These are phyloP conservation scores for Ormia ochracea DNA, from an alignment of 2,888 invertebrate genomes.

Conservation along the genomic window DNA sequence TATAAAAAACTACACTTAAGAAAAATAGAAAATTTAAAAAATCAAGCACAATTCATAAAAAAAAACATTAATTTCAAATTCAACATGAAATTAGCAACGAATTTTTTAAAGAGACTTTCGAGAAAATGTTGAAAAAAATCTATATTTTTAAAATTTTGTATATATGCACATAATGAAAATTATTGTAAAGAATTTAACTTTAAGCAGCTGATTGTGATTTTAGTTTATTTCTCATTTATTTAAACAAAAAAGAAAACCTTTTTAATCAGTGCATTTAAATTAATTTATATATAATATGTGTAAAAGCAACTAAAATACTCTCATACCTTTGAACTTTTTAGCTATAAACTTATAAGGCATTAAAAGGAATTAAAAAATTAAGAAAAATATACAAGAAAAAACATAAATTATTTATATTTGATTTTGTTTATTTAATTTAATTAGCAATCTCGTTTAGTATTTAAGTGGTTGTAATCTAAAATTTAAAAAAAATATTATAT, in stretches of 20 bases:
- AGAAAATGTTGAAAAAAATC: not conserved
- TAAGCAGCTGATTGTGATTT: constrained; percentile 63
- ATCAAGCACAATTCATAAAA: not conserved
- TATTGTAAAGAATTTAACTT: constrained; percentile 16
- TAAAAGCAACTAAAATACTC: not conserved
- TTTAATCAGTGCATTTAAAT: constrained; percentile 56
- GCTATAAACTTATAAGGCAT: constrained; percentile 31
- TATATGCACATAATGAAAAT: not conserved
- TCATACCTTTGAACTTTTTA: not conserved
- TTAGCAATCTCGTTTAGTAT: constrained; percentile 48
- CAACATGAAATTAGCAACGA: not conserved
- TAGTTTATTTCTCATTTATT: constrained; percentile 50
- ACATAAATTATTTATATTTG: constrained; percentile 28
- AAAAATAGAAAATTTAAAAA: not conserved
- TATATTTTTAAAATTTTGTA: constrained; percentile 9
- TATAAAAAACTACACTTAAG: not conserved
- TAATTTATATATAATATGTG: not conserved
- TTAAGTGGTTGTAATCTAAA: constrained; percentile 42
- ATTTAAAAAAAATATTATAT: constrained; percentile 23
- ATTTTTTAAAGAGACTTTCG: not conserved
- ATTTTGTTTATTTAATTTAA: constrained; percentile 59
- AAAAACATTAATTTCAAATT: not conserved
- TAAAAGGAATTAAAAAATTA: constrained; percentile 8
- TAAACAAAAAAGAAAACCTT: not conserved
- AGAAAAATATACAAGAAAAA: constrained; percentile 1